phyloP scores from a whole-genome alignment of 1,140 invertebrate genomes.

The Papilio aristodemus region DNA sequence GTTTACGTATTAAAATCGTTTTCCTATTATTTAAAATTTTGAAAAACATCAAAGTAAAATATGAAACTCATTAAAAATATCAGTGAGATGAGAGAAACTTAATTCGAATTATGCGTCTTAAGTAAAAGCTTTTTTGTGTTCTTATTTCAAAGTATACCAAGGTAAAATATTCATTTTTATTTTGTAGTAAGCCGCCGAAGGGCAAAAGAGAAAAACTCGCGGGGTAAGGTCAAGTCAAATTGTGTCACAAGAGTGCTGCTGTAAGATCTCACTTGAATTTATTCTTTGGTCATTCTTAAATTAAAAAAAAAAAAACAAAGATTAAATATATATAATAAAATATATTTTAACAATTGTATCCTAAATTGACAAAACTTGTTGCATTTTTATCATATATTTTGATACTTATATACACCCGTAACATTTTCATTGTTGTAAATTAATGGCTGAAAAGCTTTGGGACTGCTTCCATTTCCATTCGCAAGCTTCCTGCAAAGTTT shows the following conservation, averaged over 20 bases:
- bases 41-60: no score
- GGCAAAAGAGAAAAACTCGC: constrained; percentile 1
- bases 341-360: no score
- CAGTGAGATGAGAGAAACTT: no score
- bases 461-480: constrained; percentile 9
- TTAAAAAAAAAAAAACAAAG: neutral
- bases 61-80: no score
- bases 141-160: neutral
- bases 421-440: constrained; percentile 18
- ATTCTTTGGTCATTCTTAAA: neutral
- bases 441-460: neutral
- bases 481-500: constrained; percentile 18
- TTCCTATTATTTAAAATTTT: no score
- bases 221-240: constrained; percentile 11
- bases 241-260: constrained; percentile 2
- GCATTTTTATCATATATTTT: neutral
- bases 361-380: no score
- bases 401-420: neutral
- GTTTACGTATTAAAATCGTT: no score
- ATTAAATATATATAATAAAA: no score
- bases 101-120: no score
- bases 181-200: neutral
- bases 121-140: no score
- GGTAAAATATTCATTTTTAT: constrained; percentile 4
- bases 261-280: constrained; percentile 7